These are phyloP conservation scores for Pseudobourletiella spinata DNA, from an alignment of 1,140 invertebrate genomes.

Conservation along the genomic window DNA sequence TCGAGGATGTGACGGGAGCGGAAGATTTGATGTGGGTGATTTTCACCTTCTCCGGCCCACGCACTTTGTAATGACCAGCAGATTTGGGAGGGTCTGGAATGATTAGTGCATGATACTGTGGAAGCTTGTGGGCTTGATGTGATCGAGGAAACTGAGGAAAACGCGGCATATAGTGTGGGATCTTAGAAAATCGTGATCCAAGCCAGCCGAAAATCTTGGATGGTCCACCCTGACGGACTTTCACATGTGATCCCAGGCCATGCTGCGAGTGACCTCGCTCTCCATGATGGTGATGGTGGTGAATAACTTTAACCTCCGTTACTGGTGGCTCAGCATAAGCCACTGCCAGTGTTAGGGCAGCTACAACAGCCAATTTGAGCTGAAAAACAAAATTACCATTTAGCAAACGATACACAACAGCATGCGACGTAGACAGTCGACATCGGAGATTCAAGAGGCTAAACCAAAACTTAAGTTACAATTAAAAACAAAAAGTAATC, in stretches of 20 bases:
- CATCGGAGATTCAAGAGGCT: no score
- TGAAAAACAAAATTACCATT: conserved; percentile 10
- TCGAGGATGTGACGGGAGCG: background rate
- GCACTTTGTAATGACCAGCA: background rate
- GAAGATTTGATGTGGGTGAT: background rate
- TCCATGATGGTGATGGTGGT: background rate
- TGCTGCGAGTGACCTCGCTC: background rate
- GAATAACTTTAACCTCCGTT: no score
- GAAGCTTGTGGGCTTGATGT: conserved; percentile 6
- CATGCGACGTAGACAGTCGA: no score
- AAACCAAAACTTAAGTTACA: background rate
- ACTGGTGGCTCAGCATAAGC: conserved; percentile 5
- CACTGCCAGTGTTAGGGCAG: background rate
- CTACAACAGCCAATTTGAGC: conserved; percentile 13
- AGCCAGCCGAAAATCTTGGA: conserved; percentile 31
- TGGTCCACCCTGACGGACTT: conserved; percentile 4
- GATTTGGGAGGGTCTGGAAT: background rate
- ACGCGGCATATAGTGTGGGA: conserved; percentile 13
- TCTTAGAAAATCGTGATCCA: conserved; percentile 22
- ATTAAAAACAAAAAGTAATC: background rate
- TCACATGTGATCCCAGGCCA: background rate
- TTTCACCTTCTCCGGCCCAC: background rate
- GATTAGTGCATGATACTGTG: conserved; percentile 11
- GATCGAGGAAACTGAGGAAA: conserved; percentile 13
- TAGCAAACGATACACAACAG: background rate